phyloP scores from a whole-genome alignment of 2,888 invertebrate genomes.

The Chymomyza amoena region DNA sequence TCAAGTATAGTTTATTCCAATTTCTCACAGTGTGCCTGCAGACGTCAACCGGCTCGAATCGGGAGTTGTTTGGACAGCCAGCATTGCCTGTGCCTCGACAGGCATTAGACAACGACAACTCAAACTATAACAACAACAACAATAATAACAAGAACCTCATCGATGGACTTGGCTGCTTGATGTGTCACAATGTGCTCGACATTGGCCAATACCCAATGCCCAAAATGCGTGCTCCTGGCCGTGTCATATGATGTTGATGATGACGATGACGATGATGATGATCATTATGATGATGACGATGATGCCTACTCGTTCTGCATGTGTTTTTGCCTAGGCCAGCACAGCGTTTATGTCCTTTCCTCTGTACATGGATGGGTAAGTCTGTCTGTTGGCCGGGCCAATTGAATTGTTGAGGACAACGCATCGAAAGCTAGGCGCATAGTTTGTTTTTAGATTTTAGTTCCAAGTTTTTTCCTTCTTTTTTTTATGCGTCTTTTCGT shows the following conservation, averaged over 20 bases:
- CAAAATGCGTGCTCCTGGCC: slow-evolving; percentile 30
- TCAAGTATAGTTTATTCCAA: background rate
- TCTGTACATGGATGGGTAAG: background rate
- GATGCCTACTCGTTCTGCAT: slow-evolving; percentile 14
- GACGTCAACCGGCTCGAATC: background rate
- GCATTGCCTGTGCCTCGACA: slow-evolving; percentile 13
- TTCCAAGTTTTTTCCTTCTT: background rate
- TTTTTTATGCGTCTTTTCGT: background rate
- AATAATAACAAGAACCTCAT: slow-evolving; percentile 4
- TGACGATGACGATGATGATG: background rate
- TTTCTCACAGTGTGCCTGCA: background rate
- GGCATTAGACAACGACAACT: slow-evolving; percentile 14
- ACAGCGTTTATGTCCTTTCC: background rate
- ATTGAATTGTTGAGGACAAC: slow-evolving; percentile 57
- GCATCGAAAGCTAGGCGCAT: slow-evolving; percentile 27
- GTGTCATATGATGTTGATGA: slow-evolving; percentile 8
- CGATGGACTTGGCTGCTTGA: slow-evolving; percentile 25
- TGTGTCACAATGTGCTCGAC: slow-evolving; percentile 29
- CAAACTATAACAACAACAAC: background rate
- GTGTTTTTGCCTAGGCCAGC: slow-evolving; percentile 9
- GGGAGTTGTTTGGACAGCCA: background rate
- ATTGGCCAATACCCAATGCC: slow-evolving; percentile 16
- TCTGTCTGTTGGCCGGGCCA: slow-evolving; percentile 23
- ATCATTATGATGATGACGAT: too few species aligned
- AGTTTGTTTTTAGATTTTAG: slow-evolving; percentile 53